A percentile compares a stretch with the other conserved stretches of the same genome.
Conservation (phyloP, 1,140 invertebrate species). For the Danaus plexippus region DNA sequence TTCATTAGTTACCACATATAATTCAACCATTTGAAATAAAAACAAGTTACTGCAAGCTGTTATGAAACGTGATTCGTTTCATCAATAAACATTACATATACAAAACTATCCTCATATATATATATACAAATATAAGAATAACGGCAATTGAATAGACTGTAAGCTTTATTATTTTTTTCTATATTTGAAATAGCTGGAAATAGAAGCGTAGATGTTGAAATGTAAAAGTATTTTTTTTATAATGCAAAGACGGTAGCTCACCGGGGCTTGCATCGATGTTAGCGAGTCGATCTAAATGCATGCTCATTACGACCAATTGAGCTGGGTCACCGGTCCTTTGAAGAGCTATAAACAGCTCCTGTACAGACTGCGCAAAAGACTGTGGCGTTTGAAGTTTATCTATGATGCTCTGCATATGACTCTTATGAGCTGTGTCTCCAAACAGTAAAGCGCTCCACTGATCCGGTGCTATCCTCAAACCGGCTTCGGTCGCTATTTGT, state of each 20-base stretch:
- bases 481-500: conserved; percentile 97
- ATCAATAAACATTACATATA: too few relatives aligned
- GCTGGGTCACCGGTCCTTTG: conserved; percentile 93
- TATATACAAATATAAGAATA: too few relatives aligned
- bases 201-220: too few relatives aligned
- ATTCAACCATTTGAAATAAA: too few relatives aligned
- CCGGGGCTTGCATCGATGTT: conserved; percentile 87
- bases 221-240: too few relatives aligned
- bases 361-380: conserved; percentile 91
- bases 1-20: too few relatives aligned
- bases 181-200: too few relatives aligned
- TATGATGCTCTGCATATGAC: conserved; percentile 99
- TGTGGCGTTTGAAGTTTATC: conserved; percentile 93
- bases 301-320: conserved; percentile 82
- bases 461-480: conserved; percentile 96
- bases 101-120: too few relatives aligned
- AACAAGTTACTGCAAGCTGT: too few relatives aligned
- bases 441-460: conserved; percentile 98
- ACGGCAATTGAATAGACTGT: too few relatives aligned
- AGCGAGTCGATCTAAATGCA: conserved; percentile 88
- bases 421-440: conserved; percentile 95
- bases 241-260: conserved; percentile 38
- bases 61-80: too few relatives aligned
- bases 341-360: conserved; percentile 92
- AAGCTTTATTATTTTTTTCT: too few relatives aligned